A percentile compares a stretch with the other conserved stretches of the same genome.
phyloP scores from a whole-genome alignment of 2,113 vertebrate species.

The Catharus minimus region DNA sequence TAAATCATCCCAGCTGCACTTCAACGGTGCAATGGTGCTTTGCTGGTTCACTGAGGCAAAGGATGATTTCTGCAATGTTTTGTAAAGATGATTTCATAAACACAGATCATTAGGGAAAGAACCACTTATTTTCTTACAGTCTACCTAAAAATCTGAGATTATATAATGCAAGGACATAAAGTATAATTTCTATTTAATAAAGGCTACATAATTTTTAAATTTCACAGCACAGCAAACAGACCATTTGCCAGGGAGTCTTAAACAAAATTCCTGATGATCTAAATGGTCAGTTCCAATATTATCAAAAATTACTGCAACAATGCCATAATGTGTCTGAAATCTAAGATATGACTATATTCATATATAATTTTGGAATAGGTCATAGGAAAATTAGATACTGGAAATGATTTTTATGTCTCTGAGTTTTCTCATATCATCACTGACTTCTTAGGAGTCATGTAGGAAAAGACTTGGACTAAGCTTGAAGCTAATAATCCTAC shows the following conservation, averaged over 20 bases:
- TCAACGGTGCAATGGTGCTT: not conserved
- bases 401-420: not conserved
- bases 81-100: not conserved
- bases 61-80: not conserved
- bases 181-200: not conserved
- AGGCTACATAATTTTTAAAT: not conserved
- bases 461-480: not conserved
- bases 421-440: not conserved
- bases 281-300: not conserved
- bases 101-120: not conserved
- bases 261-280: not conserved
- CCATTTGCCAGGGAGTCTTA: not conserved
- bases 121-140: not conserved
- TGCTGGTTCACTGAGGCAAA: not conserved
- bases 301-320: accelerated
- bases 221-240: not conserved
- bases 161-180: not conserved
- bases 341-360: not conserved
- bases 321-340: not conserved
- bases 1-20: slow-evolving; percentile 21
- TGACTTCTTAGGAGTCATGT: not conserved
- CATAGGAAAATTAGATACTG: not conserved
- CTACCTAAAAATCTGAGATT: not conserved
- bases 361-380: not conserved
- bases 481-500: not conserved